Base-by-base conservation (phyloP, 2,797 vertebrate species). In the Brotula barbata region DNA sequence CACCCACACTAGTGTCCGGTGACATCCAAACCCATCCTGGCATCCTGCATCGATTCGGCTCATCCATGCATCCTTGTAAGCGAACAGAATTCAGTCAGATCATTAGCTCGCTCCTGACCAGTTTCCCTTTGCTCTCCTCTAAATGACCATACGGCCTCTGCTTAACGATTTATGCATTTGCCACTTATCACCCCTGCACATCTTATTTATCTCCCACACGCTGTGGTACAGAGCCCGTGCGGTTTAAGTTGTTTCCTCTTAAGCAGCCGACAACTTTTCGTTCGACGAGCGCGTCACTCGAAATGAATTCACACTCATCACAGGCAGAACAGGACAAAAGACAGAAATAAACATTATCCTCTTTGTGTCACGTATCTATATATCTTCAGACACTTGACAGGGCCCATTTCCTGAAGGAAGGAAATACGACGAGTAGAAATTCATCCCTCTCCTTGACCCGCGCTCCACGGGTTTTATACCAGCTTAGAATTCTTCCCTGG, bases 141-240 rank as follows among this genome's bases (percentile, higher is more conserved):
- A 64, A 74, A 63, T 66, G 67, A 64, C 73, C 79, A 80, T 79
- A 71, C 79, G 71, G 71, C 61, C 66, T 43, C 23, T 69, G 71
- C 66, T 76, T 78, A 76, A 75, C 70, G 73, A 64, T 31, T 19
- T 67, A 53, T 54, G 52, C 48, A 65, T 71, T 73, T 66, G 49
- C 20, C 61, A 69, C 73, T 28, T 17, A 78, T 82, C 53, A 33
- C 31, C 60, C 43, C 60, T 54, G 58, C 42, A 68, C 43, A 60
- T 65, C 39, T 49, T 22, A 19, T 63, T 67, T 49, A 28, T 56
- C 62, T 61, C 37, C 28, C 21, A 40, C 50, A 41, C 40, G 39
- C 64, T 8, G 55, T 64, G 47, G 51, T 16, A 43, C 7, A 23
- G 36, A 47, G 25, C 56, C 58, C 31, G n/a, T 16, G 46, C 22